phyloP scores from a whole-genome alignment of 2,888 invertebrate species.

The Brassicogethes aeneus region DNA sequence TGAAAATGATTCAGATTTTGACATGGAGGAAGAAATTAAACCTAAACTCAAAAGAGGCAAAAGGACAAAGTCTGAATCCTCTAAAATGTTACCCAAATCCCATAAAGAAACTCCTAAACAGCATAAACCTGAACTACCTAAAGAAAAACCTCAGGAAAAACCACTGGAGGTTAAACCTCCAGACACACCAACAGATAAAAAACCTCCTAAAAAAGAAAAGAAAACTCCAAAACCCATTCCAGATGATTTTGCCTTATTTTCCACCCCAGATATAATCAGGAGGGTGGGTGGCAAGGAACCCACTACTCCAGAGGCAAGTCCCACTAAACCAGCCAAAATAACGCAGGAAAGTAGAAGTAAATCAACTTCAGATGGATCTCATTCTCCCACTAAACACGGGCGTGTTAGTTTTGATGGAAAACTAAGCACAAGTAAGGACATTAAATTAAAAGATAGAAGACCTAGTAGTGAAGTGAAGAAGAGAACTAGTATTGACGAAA shows the following conservation, averaged over 20 bases:
- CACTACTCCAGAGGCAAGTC: slow-evolving; percentile 19
- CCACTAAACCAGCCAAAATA: slow-evolving; percentile 32
- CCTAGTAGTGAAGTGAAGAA: slow-evolving; percentile 21
- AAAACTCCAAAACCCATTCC: slow-evolving; percentile 43
- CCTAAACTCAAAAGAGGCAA: slow-evolving; percentile 23
- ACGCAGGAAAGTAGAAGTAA: slow-evolving; percentile 25
- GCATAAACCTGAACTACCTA: slow-evolving; percentile 29
- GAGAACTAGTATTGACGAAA: slow-evolving; percentile 22
- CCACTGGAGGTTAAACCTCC: slow-evolving; percentile 28
- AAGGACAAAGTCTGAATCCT: slow-evolving; percentile 17
- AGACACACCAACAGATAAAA: slow-evolving; percentile 14
- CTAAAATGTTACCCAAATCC: slow-evolving; percentile 14
- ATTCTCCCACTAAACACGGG: slow-evolving; percentile 21
- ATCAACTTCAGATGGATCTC: slow-evolving; percentile 26
- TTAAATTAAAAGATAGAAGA: slow-evolving; percentile 9
- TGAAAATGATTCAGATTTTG: slow-evolving; percentile 47
- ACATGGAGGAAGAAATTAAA: slow-evolving; percentile 27
- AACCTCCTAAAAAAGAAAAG: slow-evolving; percentile 38
- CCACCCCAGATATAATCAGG: slow-evolving; percentile 69
- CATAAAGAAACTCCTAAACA: slow-evolving; percentile 5
- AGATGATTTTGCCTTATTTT: slow-evolving; percentile 64
- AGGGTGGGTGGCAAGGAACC: slow-evolving; percentile 45
- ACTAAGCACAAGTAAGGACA: slow-evolving; percentile 9
- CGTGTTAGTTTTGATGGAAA: slow-evolving; percentile 29
- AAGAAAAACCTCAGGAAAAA: slow-evolving; percentile 9